A percentile compares a stretch with the other conserved stretches of the same genome.
Conservation (phyloP, 2,113 vertebrate genomes). For the Agelaius tricolor region DNA sequence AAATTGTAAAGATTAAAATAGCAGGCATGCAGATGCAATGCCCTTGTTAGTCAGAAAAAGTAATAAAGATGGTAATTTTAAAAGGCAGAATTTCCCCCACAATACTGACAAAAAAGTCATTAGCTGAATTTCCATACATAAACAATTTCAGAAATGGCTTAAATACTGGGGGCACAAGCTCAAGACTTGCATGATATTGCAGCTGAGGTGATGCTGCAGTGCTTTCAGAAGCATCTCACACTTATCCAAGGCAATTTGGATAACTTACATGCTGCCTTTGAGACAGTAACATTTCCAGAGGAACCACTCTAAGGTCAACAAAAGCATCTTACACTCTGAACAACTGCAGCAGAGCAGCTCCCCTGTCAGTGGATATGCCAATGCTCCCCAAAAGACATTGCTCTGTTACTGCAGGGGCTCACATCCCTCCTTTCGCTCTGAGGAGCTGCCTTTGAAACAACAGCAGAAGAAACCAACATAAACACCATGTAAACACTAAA, state of each 20-base stretch:
- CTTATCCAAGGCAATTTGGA: conserved; percentile 22
- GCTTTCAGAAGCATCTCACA: conserved; percentile 15
- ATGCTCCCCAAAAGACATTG: background rate
- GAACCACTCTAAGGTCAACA: conserved; percentile 50
- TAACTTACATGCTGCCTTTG: conserved; percentile 39
- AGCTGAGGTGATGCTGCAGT: background rate
- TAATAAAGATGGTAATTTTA: background rate
- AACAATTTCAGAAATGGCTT: background rate
- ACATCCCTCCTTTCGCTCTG: background rate
- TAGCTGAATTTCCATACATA: background rate
- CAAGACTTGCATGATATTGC: background rate
- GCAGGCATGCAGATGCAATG: background rate
- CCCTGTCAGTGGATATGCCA: background rate
- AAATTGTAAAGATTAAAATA: background rate
- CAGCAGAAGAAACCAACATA: background rate
- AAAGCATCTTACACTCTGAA: conserved; percentile 16
- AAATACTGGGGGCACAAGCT: background rate
- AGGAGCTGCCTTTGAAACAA: conserved; percentile 7
- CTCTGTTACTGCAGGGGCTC: conserved; percentile 26
- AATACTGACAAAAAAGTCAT: background rate
- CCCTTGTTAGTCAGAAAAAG: background rate
- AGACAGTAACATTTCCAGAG: conserved; percentile 55
- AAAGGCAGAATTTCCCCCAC: background rate
- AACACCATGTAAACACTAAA: background rate
- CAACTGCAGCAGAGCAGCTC: conserved; percentile 37